Base-by-base conservation (phyloP, 2,888 invertebrate species). In the Brassicogethes aeneus region DNA sequence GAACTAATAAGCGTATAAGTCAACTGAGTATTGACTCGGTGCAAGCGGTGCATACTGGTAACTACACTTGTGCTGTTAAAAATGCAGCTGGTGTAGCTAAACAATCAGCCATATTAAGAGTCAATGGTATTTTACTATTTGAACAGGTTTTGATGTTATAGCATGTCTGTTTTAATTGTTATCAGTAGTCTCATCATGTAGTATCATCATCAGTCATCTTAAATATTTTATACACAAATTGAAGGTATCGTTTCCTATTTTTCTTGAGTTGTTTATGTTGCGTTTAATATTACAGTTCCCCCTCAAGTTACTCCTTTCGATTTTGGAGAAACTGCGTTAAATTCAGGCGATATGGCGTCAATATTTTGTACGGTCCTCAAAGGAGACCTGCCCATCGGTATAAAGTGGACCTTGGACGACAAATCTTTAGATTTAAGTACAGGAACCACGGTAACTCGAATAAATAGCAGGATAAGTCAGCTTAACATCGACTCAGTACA, bases 21-120 rank as follows among this genome's bases (percentile, higher is more conserved):
- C 70, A 73, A 17, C 65, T 71, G 53, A 76, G 67, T 65, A 77
- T 80, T 51, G 76, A 72, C 60, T 65, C 74, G n/a, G 83, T 85
- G 37, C 75, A 75, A 31, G 80, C 79, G 35, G 71, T 75, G 49
- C 83, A 85, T 63, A 77, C 77, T 40, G 86, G 86, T 49, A 69
- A 76, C 37, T 86, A 82, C 57, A 82, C 81, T 47, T 85, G 85
- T 60, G 71, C 71, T 40, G 84, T 79, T 12, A 69, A 67, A 37
- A 85, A 85, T 65, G 70, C 69, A 50, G 82, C 81, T 32, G 85
- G 84, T 44, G 65, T 70, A 42, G 72, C 75, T 52, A 73, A 74
- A 55, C 77, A 79, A 65, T 73, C 75, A 44, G 73, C 79, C 42
- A 64, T 71, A 54, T 70, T 81, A 53, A 49, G 56, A 46, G 61